These are phyloP conservation scores for Archegozetes longisetosus DNA, from an alignment of 1,140 invertebrate species.

Conservation along the genomic window DNA sequence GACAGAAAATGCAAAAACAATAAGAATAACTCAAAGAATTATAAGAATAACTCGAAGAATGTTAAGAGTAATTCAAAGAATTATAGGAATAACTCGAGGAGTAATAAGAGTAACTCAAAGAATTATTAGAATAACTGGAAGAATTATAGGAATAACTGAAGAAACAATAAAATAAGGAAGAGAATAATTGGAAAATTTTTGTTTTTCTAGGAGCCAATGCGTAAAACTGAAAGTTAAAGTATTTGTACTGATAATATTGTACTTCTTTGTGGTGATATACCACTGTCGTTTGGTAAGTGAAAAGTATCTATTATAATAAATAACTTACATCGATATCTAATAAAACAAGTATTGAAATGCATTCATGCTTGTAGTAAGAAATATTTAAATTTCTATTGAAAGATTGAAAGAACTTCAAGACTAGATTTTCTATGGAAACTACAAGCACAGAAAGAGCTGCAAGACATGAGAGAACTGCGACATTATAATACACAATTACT, in stretches of 20 bases:
- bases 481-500: conserved; percentile 66
- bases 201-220: conserved; percentile 24
- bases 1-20: no score
- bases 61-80: no score
- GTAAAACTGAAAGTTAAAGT: conserved; percentile 32
- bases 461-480: conserved; percentile 75
- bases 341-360: neutral
- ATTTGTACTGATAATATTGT: conserved; percentile 58
- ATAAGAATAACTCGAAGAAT: no score
- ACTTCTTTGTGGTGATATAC: conserved; percentile 71
- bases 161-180: no score
- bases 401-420: conserved; percentile 56
- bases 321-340: neutral
- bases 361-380: no score
- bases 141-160: no score
- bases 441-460: conserved; percentile 69
- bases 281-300: conserved; percentile 54
- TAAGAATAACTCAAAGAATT: no score
- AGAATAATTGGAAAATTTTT: no score
- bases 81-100: no score
- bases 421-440: conserved; percentile 91
- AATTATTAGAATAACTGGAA: no score
- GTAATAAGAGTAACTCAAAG: no score
- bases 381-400: no score
- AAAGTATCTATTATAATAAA: neutral